phyloP scores from a whole-genome alignment of 2,113 vertebrate species.

The Daphoenositta chrysoptera region DNA sequence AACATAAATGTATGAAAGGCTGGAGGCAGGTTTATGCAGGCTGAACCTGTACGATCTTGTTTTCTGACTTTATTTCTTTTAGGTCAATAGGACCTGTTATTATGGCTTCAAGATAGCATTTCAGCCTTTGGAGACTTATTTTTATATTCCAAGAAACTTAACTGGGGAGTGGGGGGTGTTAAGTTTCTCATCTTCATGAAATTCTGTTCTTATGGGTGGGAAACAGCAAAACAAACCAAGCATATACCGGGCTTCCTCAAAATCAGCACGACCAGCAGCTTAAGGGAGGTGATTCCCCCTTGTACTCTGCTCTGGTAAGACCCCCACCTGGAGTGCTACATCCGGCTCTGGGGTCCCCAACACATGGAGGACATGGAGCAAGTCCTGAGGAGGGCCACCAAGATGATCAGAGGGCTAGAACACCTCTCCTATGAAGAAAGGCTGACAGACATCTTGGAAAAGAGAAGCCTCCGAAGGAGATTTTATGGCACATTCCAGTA shows the following conservation, averaged over 20 bases:
- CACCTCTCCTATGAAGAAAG: not conserved
- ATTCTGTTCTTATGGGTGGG: not conserved
- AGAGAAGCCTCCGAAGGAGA: not conserved
- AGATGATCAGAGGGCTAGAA: not conserved
- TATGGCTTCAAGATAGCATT: not conserved
- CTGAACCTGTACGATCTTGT: not conserved
- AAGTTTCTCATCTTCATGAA: not conserved
- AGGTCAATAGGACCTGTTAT: not conserved
- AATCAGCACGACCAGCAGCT: not conserved
- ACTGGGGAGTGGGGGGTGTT: accelerated
- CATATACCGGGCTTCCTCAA: not conserved
- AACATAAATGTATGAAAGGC: not conserved
- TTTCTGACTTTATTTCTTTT: not conserved
- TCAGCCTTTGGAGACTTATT: not conserved
- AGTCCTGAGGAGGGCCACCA: not conserved
- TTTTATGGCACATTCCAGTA: not conserved
- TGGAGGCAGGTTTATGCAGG: not conserved
- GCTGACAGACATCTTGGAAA: not conserved
- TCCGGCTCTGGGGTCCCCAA: not conserved
- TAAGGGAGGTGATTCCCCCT: not conserved
- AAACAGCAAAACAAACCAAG: not conserved
- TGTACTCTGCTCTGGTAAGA: not conserved
- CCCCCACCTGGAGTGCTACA: not conserved
- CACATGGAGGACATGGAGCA: not conserved
- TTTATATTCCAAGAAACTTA: not conserved